Conservation (phyloP, 1,140 invertebrate genomes). For the Drosophila lacertosa region DNA sequence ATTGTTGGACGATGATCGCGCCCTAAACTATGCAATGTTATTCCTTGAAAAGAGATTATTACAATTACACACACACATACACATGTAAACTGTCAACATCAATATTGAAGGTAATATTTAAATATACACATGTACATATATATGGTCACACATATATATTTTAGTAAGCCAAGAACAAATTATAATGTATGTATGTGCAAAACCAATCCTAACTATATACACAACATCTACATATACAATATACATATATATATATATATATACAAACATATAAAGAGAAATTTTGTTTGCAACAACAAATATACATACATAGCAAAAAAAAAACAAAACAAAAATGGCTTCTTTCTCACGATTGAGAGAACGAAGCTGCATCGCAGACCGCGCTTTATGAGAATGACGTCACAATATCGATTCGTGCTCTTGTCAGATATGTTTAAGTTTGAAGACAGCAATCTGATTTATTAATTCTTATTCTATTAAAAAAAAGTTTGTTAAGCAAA, state of each 20-base stretch:
- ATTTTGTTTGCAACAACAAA: constrained; percentile 63
- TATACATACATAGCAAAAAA: constrained; percentile 50
- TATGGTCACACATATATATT: constrained; percentile 64
- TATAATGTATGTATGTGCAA: constrained; percentile 56
- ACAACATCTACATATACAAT: constrained; percentile 27
- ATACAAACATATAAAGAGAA: constrained; percentile 40
- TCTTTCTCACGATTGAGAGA: too few species aligned
- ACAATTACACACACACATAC: constrained; percentile 57
- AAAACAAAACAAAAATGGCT: constrained; percentile 15
- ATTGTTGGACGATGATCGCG: constrained; percentile 63
- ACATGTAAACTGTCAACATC: constrained; percentile 38
- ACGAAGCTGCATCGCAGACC: too few species aligned
- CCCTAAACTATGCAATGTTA: constrained; percentile 78
- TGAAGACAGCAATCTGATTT: too few species aligned
- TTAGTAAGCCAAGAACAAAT: constrained; percentile 78
- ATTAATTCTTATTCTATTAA: too few species aligned
- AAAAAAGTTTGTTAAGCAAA: too few species aligned
- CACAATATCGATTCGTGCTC: too few species aligned
- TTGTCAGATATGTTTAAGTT: too few species aligned
- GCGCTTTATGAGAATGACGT: too few species aligned
- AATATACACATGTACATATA: constrained; percentile 40
- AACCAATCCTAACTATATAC: constrained; percentile 72
- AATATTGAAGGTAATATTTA: constrained; percentile 60
- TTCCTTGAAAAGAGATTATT: constrained; percentile 83
- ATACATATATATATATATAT: constrained; percentile 48